These are phyloP conservation scores for Spilogale gracilis DNA, from an alignment of 2,113 vertebrate genomes.

Conservation along the genomic window DNA sequence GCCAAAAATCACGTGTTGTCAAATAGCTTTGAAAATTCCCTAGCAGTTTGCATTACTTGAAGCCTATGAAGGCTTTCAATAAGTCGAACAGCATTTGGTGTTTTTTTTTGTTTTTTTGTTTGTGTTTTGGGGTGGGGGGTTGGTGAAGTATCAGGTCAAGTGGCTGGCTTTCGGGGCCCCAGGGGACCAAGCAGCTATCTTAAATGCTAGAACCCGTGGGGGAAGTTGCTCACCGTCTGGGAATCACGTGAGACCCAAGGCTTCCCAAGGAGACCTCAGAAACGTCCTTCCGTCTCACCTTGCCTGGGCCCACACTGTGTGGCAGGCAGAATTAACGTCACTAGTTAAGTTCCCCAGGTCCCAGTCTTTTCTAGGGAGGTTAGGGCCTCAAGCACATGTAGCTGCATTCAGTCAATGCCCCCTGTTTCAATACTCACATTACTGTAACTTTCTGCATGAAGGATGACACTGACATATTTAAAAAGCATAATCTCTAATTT, in stretches of 20 bases:
- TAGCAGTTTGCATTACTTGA: background rate
- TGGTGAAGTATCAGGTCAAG: background rate
- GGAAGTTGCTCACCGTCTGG: background rate
- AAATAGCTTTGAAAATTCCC: background rate
- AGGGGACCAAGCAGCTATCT: rapidly evolving
- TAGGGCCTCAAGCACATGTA: too few relatives aligned
- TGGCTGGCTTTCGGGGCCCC: too few relatives aligned
- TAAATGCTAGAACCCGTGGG: rapidly evolving
- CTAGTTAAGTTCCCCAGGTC: background rate
- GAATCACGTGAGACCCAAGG: rapidly evolving
- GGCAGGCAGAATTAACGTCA: background rate
- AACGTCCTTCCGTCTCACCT: background rate
- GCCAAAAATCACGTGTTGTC: background rate
- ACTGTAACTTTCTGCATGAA: background rate
- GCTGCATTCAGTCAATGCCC: rapidly evolving
- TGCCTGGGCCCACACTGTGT: rapidly evolving
- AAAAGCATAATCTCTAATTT: background rate
- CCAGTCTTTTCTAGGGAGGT: background rate
- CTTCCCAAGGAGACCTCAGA: background rate
- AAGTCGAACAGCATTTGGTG: too few relatives aligned
- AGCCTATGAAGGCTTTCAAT: background rate
- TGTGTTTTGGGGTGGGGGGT: too few relatives aligned
- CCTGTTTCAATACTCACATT: too few relatives aligned
- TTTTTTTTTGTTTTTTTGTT: too few relatives aligned
- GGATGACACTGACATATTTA: background rate